Evolutionary conservation across 2,113 vertebrate species (phyloP), one percentile per base, ranked within the genome.

Genomic region (Microtus montanus): DNA sequence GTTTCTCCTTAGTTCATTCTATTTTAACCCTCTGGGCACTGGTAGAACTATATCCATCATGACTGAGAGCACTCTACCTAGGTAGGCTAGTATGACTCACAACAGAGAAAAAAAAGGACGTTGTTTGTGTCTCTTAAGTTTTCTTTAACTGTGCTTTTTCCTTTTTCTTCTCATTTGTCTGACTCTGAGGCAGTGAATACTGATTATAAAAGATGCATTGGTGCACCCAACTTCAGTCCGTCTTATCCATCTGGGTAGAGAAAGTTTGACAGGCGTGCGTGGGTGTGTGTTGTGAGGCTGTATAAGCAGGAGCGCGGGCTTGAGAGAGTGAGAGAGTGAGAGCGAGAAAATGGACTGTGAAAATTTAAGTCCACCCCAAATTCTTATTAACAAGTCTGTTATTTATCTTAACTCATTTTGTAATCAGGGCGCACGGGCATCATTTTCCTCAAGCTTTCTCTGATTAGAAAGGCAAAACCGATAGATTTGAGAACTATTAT

Each of bases 301-400:
- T 90, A 79, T 35, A 85, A 94, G 94, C 74, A 87, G 86, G 74
- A 92, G 89, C 84, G 64, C 95, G 93, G 94, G 94, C 97, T 97
- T 89, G 70, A 93, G 93, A 95, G 92, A 92, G 95, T 33, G 80
- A 96, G 78, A 92, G 96, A 92, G 94, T 95, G 93, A 95, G 93
- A 93, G 85, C n/a, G 90, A 97, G 96, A 97, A 98, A 97, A 97
- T 96, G 97, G 97, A 97, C 97, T 97, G 97, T 97, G 96, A 98
- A 97, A 97, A 97, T 95, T 92, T 97, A 97, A 96, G 95, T 94
- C 96, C 96, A 96, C 87, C 96, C 95, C 91, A 96, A 96, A 95
- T 96, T 96, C 92, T 95, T 96, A 98, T 95, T 85, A 96, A 87
- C 93, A 92, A 95, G 93, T 94, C 95, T 97, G 96, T 92, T 97